A percentile compares a stretch with the other conserved stretches of the same genome.
These are phyloP conservation scores for Tineola bisselliella DNA, from an alignment of 2,888 invertebrate genomes.

Conservation along the genomic window DNA sequence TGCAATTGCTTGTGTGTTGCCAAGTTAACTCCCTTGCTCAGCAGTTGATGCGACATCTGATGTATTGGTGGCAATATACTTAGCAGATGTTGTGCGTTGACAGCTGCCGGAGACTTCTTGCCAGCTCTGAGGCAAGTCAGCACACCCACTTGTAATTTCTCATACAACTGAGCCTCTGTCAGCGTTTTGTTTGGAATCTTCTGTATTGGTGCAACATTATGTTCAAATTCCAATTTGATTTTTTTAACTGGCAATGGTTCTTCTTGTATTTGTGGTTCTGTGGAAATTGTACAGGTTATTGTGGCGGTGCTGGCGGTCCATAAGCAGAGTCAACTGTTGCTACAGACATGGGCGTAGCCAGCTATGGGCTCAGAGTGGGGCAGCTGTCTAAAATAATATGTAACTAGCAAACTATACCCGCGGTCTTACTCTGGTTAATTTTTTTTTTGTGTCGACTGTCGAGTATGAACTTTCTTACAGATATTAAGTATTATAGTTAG, in stretches of 20 bases:
- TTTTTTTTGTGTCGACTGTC: too few relatives aligned
- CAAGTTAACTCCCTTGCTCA: constrained; percentile 39
- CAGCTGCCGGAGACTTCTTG: constrained; percentile 33
- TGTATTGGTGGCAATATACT: constrained; percentile 57
- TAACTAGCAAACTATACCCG: too few relatives aligned
- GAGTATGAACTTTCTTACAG: too few relatives aligned
- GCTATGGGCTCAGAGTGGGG: too few relatives aligned
- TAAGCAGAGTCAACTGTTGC: too few relatives aligned
- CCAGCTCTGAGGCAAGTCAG: constrained; percentile 67
- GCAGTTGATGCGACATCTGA: constrained; percentile 40
- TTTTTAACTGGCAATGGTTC: constrained; percentile 39
- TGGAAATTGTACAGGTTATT: constrained; percentile 15
- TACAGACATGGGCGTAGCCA: too few relatives aligned
- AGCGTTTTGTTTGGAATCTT: constrained; percentile 25
- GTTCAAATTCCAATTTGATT: constrained; percentile 48
- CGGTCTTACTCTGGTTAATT: too few relatives aligned
- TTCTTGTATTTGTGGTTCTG: constrained; percentile 50
- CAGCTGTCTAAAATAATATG: too few relatives aligned
- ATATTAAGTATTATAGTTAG: too few relatives aligned
- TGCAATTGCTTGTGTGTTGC: constrained; percentile 47
- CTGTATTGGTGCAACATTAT: constrained; percentile 30
- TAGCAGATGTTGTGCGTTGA: constrained; percentile 71
- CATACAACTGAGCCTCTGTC: constrained; percentile 61
- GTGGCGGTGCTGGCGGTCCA: too few relatives aligned
- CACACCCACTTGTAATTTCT: constrained; percentile 74